Base-by-base conservation (phyloP, 2,113 vertebrate species). In the Bos indicus region DNA sequence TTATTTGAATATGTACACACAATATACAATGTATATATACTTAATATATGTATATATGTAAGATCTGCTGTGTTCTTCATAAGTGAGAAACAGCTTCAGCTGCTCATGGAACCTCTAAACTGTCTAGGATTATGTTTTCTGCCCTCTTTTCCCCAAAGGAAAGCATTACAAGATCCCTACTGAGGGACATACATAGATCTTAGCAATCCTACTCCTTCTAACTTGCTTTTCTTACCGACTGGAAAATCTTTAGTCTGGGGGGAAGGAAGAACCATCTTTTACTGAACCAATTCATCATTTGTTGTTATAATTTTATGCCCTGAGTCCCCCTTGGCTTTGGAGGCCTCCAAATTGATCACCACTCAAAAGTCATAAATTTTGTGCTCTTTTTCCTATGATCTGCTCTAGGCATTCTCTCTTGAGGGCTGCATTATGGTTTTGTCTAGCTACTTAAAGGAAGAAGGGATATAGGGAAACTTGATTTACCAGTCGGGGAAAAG, bases 341-440 rank as follows among this genome's bases (percentile, higher is more conserved):
- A 96, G 88, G 19, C 19, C 62, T 21, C 60, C 21, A 93, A 88
- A n/a, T 43, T 88, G 92, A 96, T 77, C 94, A n/a, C 78, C 91
- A 36, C 57, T 88, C 93, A 88, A 88, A 95, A 98, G 74, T 85
- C 64, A 81, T 77, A 77, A 92, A 77, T 90, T 90, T 67, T 23
- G 30, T 56, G 88, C 43, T 96, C 14, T 90, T 74, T 40, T 93
- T 95, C 57, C 82, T 88, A 0, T 54, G 21, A 77, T 86, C 54
- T 40, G 2, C 85, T 51, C 56, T 46, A 56, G 40, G 30, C 2
- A 17, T 48, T 52, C 62, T 56, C 64, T 90, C 71, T 77, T 43
- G 28, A 80, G 80, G 21, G 5, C 48, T 78, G 60, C 6, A 14
- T 81, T 59, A 33, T 56, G 9, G 2, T 54, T 90, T 71, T 92